Conservation (phyloP, 1,140 invertebrate genomes). For the Philopotamus ludificatus region DNA sequence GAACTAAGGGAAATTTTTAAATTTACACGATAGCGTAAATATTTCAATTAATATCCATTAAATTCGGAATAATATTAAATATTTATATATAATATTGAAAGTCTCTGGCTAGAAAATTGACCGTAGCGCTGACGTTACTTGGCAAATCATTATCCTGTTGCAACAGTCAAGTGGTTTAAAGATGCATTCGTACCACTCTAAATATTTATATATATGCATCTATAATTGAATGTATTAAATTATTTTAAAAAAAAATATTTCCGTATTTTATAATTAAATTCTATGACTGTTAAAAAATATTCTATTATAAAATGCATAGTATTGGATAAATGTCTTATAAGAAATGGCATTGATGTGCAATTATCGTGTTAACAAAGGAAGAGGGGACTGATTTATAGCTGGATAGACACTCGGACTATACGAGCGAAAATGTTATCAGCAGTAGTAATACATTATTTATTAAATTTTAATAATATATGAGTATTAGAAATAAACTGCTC, state of each 20-base stretch:
- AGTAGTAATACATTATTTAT: not conserved
- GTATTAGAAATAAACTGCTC: too few relatives aligned
- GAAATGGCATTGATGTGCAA: not conserved
- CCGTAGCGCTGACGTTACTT: not conserved
- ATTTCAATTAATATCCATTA: not conserved
- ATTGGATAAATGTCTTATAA: too few relatives aligned
- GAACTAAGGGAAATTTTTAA: not conserved
- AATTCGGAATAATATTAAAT: not conserved
- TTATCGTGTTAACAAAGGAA: not conserved
- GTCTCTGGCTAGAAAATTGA: not conserved
- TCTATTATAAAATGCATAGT: too few relatives aligned
- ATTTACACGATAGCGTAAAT: not conserved
- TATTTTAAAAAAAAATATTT: too few relatives aligned
- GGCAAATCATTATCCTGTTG: not conserved
- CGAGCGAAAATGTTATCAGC: not conserved
- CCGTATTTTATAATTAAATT: too few relatives aligned
- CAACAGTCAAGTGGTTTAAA: not conserved
- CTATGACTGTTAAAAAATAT: too few relatives aligned
- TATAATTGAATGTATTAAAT: not conserved
- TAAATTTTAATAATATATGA: not conserved
- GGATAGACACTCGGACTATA: not conserved
- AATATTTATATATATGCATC: not conserved
- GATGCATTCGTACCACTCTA: not conserved
- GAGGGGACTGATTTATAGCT: not conserved
- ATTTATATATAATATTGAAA: too few relatives aligned